Base-by-base conservation (phyloP, 2,113 vertebrate genomes). In the Thryonomys swinderianus region DNA sequence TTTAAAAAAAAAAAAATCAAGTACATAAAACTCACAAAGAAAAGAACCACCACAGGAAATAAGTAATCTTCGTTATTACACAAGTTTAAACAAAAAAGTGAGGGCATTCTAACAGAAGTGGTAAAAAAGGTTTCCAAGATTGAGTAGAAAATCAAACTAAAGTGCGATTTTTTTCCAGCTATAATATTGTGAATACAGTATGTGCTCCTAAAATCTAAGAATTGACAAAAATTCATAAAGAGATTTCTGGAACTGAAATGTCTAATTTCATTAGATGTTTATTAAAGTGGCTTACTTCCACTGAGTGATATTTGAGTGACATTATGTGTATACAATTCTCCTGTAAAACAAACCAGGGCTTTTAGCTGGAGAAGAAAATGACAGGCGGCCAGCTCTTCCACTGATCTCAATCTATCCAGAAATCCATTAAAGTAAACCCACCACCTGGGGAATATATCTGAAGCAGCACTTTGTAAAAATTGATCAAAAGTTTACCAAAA, bases 181-280 rank as follows among this genome's bases (percentile, higher is more conserved):
- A 84, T 40, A 84, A 88, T 83, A 90, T 25, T 40, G 9, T 57
- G 16, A 93, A 32, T 32, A 78, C 11, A 32, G 34, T 14, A 34
- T 51, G 45, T 83, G 16, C 76, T 93, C 37, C 86, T 92, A 89
- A 92, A 74, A 85, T 90, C 32, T 76, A 85, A 92, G 69, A 92
- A 62, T 7, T 25, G 57, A 20, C 40, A 83, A 67, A 61, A 64
- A 73, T 59, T 83, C 5, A 20, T 27, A 61, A 55, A 42, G 51
- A 40, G 1, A 86, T 76, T 86, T 90, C 61, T 86, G 11, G 82
- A 90, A 86, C 4, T 64, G 6, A 64, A 80, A 61, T 74, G 53
- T 76, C 40, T 81, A 87, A 88, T 71, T 73, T 93, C 76, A 93
- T 86, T 95, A 90, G 85, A 89, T 9, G 66, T 5, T 17, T 79